phyloP scores from a whole-genome alignment of 2,797 vertebrate genomes.

The Mareca penelope region DNA sequence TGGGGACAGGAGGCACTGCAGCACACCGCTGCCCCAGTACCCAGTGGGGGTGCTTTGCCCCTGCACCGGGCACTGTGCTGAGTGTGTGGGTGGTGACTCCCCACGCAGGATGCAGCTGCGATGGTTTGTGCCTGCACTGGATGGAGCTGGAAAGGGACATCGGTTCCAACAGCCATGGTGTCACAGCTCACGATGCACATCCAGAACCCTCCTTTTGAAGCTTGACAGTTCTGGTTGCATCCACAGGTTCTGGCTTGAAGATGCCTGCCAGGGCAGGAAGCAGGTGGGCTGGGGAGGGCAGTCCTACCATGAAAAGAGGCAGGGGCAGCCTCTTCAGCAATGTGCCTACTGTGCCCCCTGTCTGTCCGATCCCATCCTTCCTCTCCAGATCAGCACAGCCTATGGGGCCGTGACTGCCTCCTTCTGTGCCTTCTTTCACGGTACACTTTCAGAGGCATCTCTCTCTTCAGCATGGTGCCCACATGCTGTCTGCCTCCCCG shows the following conservation, averaged over 20 bases:
- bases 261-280: not conserved
- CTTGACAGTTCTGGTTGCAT: not conserved
- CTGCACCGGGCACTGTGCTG: not conserved
- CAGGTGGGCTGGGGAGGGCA: not conserved
- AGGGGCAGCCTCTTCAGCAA: not conserved
- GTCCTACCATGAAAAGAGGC: not conserved
- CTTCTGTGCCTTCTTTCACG: accelerated
- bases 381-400: not conserved
- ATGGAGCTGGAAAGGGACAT: not conserved
- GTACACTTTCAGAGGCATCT: not conserved
- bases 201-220: not conserved
- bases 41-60: not conserved
- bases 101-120: accelerated
- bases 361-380: not conserved
- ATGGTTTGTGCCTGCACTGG: not conserved
- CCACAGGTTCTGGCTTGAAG: not conserved
- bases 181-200: not conserved
- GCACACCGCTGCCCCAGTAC: not conserved
- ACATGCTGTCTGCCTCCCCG: not conserved
- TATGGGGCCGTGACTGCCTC: not conserved
- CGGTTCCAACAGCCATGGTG: not conserved
- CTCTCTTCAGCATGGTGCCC: not conserved
- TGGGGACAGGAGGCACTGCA: not conserved
- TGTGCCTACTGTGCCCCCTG: not conserved
- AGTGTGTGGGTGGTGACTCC: accelerated